Percentiles rank a stretch among this genome's conserved stretches.
Conservation (phyloP, 2,888 invertebrate species). For the Coelinius sp. region DNA sequence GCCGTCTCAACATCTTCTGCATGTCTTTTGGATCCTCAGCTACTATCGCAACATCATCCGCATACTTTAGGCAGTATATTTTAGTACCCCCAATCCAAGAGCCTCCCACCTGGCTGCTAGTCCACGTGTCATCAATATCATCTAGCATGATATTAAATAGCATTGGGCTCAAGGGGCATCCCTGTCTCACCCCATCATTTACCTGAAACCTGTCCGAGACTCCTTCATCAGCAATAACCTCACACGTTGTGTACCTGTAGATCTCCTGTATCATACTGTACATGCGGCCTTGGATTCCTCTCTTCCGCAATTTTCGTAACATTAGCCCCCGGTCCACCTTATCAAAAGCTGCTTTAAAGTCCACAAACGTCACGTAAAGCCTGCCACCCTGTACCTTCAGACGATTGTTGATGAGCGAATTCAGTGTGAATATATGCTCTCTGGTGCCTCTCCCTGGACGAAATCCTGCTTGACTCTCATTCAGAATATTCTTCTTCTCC, state of each 20-base stretch:
- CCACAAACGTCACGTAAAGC: slow-evolving; percentile 38
- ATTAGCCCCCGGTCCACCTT: slow-evolving; percentile 40
- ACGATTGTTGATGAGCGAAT: slow-evolving; percentile 30
- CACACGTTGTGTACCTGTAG: not conserved
- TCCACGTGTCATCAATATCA: not conserved
- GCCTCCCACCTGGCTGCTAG: not conserved
- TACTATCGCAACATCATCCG: not conserved
- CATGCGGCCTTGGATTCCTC: not conserved
- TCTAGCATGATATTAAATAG: not conserved
- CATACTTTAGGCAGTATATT: not conserved
- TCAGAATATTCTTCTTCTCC: slow-evolving; percentile 28
- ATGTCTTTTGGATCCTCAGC: not conserved
- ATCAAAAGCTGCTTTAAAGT: slow-evolving; percentile 44
- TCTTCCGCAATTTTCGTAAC: slow-evolving; percentile 37
- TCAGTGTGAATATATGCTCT: slow-evolving; percentile 42
- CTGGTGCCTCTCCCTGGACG: slow-evolving; percentile 38
- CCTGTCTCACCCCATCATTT: not conserved
- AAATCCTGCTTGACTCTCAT: slow-evolving; percentile 44
- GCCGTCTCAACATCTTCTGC: not conserved
- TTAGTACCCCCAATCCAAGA: not conserved
- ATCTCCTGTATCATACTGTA: not conserved
- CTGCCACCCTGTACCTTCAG: too few relatives aligned
- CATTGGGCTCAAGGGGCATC: not conserved
- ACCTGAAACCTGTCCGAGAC: not conserved
- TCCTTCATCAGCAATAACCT: not conserved